Conservation (phyloP, 2,797 vertebrate genomes). For the Mallotus villosus region DNA sequence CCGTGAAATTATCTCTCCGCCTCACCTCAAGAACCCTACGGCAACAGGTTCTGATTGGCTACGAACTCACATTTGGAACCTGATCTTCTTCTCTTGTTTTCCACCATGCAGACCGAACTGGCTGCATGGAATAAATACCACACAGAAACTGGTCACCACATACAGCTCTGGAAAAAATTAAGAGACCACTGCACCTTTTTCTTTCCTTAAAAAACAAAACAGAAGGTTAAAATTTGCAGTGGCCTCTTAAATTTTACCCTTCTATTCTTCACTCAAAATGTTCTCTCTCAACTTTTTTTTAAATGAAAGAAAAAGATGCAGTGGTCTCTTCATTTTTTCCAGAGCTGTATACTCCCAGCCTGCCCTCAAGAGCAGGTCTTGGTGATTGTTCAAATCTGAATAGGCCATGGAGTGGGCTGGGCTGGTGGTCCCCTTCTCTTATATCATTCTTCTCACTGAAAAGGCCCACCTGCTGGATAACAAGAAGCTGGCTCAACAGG, state of each 20-base stretch:
- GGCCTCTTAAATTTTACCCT: too few species aligned
- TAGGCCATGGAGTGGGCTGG: constrained; percentile 17
- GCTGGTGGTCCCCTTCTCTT: constrained; percentile 21
- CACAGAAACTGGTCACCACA: not conserved
- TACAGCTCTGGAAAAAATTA: too few species aligned
- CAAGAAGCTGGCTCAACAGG: constrained; percentile 26
- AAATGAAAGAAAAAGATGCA: too few species aligned
- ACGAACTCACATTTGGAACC: constrained; percentile 39
- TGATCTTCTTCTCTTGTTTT: constrained; percentile 40
- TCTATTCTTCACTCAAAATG: too few species aligned
- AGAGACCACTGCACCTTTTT: too few species aligned
- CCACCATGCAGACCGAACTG: constrained; percentile 34
- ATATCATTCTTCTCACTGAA: constrained; percentile 40
- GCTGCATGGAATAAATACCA: not conserved
- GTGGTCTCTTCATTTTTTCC: too few species aligned
- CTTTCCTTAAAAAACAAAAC: too few species aligned
- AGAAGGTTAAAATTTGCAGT: too few species aligned
- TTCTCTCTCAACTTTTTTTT: too few species aligned
- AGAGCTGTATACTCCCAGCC: not conserved
- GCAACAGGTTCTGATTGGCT: constrained; percentile 28
- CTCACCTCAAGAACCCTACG: constrained; percentile 39
- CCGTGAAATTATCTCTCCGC: constrained; percentile 26
- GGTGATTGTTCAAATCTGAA: constrained; percentile 24
- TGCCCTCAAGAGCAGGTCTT: constrained; percentile 4
- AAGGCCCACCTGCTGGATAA: constrained; percentile 43